Evolutionary conservation across 2,113 vertebrate genomes (phyloP).

Genomic region (Lutjanus erythropterus): DNA sequence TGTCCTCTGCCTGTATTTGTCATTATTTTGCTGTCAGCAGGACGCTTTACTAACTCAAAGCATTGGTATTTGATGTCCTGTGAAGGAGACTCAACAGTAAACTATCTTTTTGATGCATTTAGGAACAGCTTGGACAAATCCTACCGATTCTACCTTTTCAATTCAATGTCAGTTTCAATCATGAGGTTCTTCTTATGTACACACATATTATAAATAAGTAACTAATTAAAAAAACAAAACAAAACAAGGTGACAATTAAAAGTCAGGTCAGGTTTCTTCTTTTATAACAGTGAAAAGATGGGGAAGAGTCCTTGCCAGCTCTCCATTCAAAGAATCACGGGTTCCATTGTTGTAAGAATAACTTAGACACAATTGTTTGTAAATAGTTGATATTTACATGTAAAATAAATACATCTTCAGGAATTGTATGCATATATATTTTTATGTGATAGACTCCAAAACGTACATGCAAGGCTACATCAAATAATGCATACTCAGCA

Average conservation of each 20-base stretch:
- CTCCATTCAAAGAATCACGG: conserved; percentile 42
- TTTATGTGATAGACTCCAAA: conserved; percentile 84
- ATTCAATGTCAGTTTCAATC: background rate
- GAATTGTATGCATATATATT: conserved; percentile 81
- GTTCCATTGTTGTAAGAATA: conserved; percentile 63
- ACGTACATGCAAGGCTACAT: conserved; percentile 81
- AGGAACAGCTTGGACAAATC: too few species aligned
- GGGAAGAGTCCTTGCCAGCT: conserved; percentile 40
- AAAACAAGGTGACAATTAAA: conserved; percentile 72
- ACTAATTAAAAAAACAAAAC: conserved; percentile 56
- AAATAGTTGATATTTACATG: conserved; percentile 77
- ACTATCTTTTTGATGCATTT: too few species aligned
- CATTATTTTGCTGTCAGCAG: too few species aligned
- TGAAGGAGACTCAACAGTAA: too few species aligned
- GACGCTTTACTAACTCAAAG: too few species aligned
- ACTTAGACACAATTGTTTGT: conserved; percentile 52
- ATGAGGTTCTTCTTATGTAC: too few species aligned
- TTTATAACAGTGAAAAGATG: conserved; percentile 67
- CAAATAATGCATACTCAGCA: conserved; percentile 68
- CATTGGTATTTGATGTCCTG: too few species aligned
- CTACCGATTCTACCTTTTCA: background rate
- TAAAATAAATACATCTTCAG: conserved; percentile 87
- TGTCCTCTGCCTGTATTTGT: too few species aligned
- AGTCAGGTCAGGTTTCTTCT: conserved; percentile 59
- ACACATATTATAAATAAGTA: background rate